These are phyloP conservation scores for Seriola rivoliana DNA, from an alignment of 2,113 vertebrate species.

Conservation along the genomic window DNA sequence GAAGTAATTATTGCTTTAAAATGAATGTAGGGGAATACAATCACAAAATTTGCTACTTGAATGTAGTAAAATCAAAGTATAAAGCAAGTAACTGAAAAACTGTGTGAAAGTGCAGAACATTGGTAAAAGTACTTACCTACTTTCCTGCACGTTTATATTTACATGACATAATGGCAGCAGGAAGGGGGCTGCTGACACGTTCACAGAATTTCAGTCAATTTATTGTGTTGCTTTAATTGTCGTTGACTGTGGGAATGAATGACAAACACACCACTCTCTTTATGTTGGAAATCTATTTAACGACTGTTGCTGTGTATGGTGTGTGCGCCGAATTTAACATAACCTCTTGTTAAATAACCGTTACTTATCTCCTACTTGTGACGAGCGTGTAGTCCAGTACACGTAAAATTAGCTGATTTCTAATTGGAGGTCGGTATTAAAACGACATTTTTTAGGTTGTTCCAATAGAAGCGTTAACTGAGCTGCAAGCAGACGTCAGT, in stretches of 20 bases:
- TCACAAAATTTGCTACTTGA: too few species aligned
- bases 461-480: background rate
- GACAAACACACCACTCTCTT: background rate
- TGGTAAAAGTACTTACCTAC: too few species aligned
- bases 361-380: background rate
- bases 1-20: too few species aligned
- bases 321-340: background rate
- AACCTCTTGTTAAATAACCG: background rate
- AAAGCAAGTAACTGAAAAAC: too few species aligned
- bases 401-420: background rate
- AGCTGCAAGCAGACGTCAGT: background rate
- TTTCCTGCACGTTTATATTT: too few species aligned
- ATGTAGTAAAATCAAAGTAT: too few species aligned
- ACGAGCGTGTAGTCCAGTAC: background rate
- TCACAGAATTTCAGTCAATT: background rate
- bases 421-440: background rate
- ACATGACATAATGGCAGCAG: too few species aligned
- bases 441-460: background rate
- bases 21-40: too few species aligned
- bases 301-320: background rate
- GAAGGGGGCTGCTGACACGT: too few species aligned
- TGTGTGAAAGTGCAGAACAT: too few species aligned
- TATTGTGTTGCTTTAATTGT: background rate
- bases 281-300: background rate
- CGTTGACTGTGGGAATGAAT: background rate